Evolutionary conservation across 2,113 vertebrate genomes (phyloP), one percentile per base, ranked within the genome.

Genomic region (Pseudorasbora parva): DNA sequence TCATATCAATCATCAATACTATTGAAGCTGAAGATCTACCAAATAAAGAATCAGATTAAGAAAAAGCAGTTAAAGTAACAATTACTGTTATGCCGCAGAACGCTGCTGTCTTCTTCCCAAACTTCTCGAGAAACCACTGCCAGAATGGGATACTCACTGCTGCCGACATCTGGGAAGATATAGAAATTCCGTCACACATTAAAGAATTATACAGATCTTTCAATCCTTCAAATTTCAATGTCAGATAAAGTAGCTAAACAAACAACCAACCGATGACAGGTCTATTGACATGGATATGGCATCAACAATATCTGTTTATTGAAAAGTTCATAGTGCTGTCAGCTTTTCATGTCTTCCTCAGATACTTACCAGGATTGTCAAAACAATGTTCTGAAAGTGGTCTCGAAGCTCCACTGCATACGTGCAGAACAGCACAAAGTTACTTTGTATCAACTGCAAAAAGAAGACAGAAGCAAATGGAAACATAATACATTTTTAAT

Each of bases 361-460:
- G 45, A 12, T 43, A 92, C 97, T 96, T 91, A 99, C 98, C 95
- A 99, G 92, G 84, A 99, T 96, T 72, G 95, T 97, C 78, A 98
- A 88, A 86, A 99, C 98, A 83, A 99, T 95, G 82, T 95, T 94
- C 91, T 99, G 97, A 92, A 97, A 95, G 79, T 99, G 97, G 68
- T 95, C 93, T 33, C 92, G 95, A 62, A 99, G 94, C 88, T 90
- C 92, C 5, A 95, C 93, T 1, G 97, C 96, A 0, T 99, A 96
- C 5, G 95, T 97, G 89, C 97, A 99, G 94, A 98, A 99, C 43
- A 99, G 94, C 89, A 98, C 97, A 77, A 99, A 97, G 91, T 99
- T 99, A 90, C 94, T 96, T 92, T 98, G 97, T 45, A 97, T 94
- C 90, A 99, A 91, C 98, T 99, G 91, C 75, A 86, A 88, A 37